Evolutionary conservation across 2,797 vertebrate genomes (phyloP), one percentile per base, ranked within the genome.

Genomic region (Sebastes oblongus): DNA sequence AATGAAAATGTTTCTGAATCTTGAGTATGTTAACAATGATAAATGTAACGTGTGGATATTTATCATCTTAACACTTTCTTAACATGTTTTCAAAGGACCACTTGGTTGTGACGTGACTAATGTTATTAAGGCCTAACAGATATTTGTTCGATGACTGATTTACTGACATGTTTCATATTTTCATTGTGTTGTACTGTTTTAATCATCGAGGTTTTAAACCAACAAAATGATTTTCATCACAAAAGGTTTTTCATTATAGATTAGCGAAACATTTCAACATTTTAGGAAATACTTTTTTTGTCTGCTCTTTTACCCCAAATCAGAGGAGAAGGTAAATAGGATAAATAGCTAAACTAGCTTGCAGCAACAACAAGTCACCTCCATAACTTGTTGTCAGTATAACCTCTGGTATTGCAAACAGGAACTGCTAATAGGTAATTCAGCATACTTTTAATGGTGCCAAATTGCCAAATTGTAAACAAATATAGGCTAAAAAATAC

Each of bases 1-100:
- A n/a, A 66, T 78, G 68, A 73, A 52, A 77, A 72, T 80, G 59
- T 55, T 42, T 80, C 4, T 68, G 66, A 74, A 72, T 82, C 29
- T 22, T 64, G 32, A 64, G 22, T 84, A 10, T 60, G 8, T 42
- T 77, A 12, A 75, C 4, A 34, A 30, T 69, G 62, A 75, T 78
- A n/a, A 54, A 24, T 81, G n/a, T 25, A 14, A 52, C n/a, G 16
- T 22, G 5, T 82, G 32, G 11, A 36, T 58, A 54, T 25, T 70
- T n/a, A 67, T 67, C 25, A 34, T 60, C 13, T 66, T 68, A 29
- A 60, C 18, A 75, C 50, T 71, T 67, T 46, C 39, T 59, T 39
- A 64, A 66, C 34, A 73, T 24, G n/a, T 82, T 82, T 81, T 36
- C 16, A 59, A 61, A 67, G 22, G 27, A 66, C 7, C 29, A 61